These are phyloP conservation scores for Papilio dardanus DNA, from an alignment of 1,140 invertebrate genomes.

Conservation along the genomic window DNA sequence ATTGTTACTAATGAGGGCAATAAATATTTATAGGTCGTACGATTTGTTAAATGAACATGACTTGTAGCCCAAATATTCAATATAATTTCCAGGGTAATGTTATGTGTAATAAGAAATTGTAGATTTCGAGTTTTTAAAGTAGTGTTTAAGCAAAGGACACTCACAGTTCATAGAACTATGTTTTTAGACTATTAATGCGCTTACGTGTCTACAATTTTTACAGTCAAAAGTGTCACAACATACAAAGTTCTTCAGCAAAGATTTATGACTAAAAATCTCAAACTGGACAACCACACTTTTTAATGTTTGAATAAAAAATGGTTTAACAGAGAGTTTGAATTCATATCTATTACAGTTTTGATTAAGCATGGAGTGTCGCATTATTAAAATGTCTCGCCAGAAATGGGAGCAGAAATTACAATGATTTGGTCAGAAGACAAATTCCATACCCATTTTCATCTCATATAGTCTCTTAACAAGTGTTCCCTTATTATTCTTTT, in stretches of 20 bases:
- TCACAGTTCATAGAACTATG: neutral
- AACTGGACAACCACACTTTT: neutral
- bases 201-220: neutral
- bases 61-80: neutral
- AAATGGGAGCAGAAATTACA: neutral
- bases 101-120: too few relatives aligned
- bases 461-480: neutral
- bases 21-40: slow-evolving; percentile 17
- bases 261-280: neutral
- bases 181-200: neutral
- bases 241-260: neutral
- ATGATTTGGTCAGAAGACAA: neutral
- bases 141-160: neutral
- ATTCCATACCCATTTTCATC: neutral
- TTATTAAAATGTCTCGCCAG: neutral
- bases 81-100: too few relatives aligned
- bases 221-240: neutral
- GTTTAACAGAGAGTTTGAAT: neutral
- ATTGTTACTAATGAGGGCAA: slow-evolving; percentile 6
- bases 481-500: neutral
- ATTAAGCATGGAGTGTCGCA: neutral
- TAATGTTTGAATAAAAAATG: neutral
- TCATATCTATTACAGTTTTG: neutral
- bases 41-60: slow-evolving; percentile 1
- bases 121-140: too few relatives aligned